A percentile compares a stretch with the other conserved stretches of the same genome.
These are phyloP conservation scores for Heliconius charithonia DNA, from an alignment of 2,888 invertebrate genomes.

Conservation along the genomic window DNA sequence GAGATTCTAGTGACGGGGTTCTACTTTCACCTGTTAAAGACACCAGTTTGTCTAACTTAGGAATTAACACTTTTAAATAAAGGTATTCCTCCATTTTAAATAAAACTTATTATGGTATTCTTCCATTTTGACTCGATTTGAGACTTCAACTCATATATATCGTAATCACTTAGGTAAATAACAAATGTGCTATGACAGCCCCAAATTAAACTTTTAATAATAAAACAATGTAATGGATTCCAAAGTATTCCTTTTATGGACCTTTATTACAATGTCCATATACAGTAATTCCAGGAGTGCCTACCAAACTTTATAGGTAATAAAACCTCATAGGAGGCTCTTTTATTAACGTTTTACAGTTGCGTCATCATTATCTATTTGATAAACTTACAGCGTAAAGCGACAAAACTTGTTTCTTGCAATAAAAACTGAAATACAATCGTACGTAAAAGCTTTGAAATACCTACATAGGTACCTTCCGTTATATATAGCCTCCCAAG, in stretches of 20 bases:
- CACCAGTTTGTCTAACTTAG: not conserved
- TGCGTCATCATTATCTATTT: constrained; percentile 29
- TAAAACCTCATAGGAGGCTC: constrained; percentile 25
- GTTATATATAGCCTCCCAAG: constrained; percentile 24
- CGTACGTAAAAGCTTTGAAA: constrained; percentile 31
- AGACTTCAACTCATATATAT: not conserved
- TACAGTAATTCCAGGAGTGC: constrained; percentile 28
- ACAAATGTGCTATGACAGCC: not conserved
- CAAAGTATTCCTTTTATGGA: constrained; percentile 20
- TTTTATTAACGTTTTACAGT: constrained; percentile 28
- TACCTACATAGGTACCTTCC: not conserved
- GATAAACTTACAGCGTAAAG: constrained; percentile 33
- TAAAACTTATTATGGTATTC: too few relatives aligned
- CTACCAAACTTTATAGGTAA: constrained; percentile 25
- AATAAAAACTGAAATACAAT: constrained; percentile 37
- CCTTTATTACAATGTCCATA: constrained; percentile 13
- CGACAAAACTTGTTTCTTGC: constrained; percentile 27
- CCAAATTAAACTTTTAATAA: not conserved
- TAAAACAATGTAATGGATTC: constrained; percentile 21
- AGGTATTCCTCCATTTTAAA: not conserved
- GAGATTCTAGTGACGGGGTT: not conserved
- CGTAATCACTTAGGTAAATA: not conserved
- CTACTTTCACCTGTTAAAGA: not conserved
- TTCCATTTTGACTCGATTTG: not conserved
- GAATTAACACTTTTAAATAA: not conserved